Evolutionary conservation across 2,888 invertebrate genomes (phyloP).

Genomic region (Lepeophtheirus nordmannii): DNA sequence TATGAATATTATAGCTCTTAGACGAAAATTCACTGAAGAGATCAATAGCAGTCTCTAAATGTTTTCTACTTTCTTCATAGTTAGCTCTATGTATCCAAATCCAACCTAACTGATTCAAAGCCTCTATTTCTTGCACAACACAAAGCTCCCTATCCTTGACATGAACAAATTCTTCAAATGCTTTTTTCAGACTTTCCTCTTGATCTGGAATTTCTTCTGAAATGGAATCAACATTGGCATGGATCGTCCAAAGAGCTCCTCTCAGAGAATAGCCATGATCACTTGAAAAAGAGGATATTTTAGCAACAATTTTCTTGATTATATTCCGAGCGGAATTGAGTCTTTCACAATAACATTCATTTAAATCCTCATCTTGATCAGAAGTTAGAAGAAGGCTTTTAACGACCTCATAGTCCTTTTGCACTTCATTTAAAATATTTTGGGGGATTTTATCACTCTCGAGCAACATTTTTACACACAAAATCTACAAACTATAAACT

Average conservation of each 20-base stretch:
- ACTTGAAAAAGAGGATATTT: not conserved
- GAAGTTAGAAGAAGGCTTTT: not conserved
- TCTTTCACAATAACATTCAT: too few species aligned
- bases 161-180: not conserved
- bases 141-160: not conserved
- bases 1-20: not conserved
- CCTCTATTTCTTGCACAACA: not conserved
- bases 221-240: not conserved
- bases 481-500: not conserved
- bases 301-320: not conserved
- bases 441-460: too few species aligned
- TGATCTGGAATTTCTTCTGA: slow-evolving; percentile 1
- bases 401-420: not conserved
- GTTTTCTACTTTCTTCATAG: not conserved
- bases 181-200: not conserved
- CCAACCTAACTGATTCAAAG: not conserved
- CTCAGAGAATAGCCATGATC: not conserved
- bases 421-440: not conserved
- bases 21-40: not conserved
- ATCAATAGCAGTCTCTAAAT: not conserved
- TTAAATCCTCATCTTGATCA: too few species aligned
- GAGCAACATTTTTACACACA: too few species aligned
- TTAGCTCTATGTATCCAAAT: not conserved
- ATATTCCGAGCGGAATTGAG: not conserved
- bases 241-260: not conserved